A percentile compares a stretch with the other conserved stretches of the same genome.
Conservation (phyloP, 2,888 invertebrate species). For the Ennomos quercinarius region DNA sequence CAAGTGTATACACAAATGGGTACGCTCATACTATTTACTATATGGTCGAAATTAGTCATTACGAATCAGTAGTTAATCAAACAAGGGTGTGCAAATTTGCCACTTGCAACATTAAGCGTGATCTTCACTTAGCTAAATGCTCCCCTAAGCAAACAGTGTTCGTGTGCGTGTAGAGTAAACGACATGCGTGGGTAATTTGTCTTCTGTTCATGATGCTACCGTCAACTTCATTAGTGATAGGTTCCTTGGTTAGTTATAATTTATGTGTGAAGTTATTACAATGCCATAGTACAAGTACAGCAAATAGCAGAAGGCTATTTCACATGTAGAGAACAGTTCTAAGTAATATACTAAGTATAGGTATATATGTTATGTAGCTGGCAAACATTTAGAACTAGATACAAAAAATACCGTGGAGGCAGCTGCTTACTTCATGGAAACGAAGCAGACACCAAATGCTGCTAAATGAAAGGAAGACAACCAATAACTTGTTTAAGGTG, state of each 20-base stretch:
- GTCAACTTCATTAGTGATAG: background rate
- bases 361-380: no score
- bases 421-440: constrained; percentile 22
- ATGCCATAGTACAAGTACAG: no score
- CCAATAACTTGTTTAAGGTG: no score
- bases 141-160: constrained; percentile 53
- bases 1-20: no score
- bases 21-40: no score
- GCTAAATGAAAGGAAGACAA: no score
- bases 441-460: no score
- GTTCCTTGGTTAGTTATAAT: background rate
- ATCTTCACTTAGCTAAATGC: constrained; percentile 49
- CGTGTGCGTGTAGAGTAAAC: constrained; percentile 44
- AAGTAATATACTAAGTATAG: no score
- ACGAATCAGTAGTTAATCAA: constrained; percentile 45
- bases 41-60: constrained; percentile 20
- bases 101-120: constrained; percentile 51
- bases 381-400: no score
- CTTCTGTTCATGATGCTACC: constrained; percentile 33
- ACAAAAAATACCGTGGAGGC: constrained; percentile 32
- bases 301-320: no score
- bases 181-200: constrained; percentile 39
- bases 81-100: constrained; percentile 51
- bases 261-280: no score
- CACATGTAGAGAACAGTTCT: no score